Evolutionary conservation across 1,140 invertebrate genomes (phyloP).

Genomic region (Coenobita brevimanus): DNA sequence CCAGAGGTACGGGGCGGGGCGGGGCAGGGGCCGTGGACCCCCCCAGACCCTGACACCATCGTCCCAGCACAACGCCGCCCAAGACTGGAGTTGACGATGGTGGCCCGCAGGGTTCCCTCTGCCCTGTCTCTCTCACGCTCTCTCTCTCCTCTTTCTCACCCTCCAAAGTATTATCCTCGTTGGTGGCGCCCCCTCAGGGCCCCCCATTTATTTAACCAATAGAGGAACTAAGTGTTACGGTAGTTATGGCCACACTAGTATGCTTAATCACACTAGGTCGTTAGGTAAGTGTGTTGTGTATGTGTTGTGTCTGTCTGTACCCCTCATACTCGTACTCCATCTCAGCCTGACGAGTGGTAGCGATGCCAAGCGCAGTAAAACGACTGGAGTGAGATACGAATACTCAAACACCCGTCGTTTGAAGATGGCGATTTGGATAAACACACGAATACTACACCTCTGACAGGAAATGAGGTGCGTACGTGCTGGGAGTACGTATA

Average conservation of each 20-base stretch:
- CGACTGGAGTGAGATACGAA: constrained; percentile 25
- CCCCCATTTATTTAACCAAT: constrained; percentile 35
- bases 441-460: constrained; percentile 14
- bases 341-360: no score
- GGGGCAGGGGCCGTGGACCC: constrained; percentile 46
- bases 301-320: constrained; percentile 12
- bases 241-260: constrained; percentile 35
- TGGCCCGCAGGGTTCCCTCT: constrained; percentile 63
- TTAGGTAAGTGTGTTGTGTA: constrained; percentile 39
- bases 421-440: constrained; percentile 26
- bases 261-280: constrained; percentile 43
- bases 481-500: neutral
- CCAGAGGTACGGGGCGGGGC: constrained; percentile 32
- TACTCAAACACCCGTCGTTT: constrained; percentile 26
- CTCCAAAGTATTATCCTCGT: no score
- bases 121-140: constrained; percentile 56
- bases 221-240: constrained; percentile 45
- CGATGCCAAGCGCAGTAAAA: no score
- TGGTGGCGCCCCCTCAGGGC: neutral
- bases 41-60: constrained; percentile 53
- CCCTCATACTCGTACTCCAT: no score
- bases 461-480: constrained; percentile 29
- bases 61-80: constrained; percentile 35
- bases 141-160: neutral
- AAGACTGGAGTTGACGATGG: constrained; percentile 68